phyloP scores from a whole-genome alignment of 2,888 invertebrate genomes.

The Drosophila neonasuta region DNA sequence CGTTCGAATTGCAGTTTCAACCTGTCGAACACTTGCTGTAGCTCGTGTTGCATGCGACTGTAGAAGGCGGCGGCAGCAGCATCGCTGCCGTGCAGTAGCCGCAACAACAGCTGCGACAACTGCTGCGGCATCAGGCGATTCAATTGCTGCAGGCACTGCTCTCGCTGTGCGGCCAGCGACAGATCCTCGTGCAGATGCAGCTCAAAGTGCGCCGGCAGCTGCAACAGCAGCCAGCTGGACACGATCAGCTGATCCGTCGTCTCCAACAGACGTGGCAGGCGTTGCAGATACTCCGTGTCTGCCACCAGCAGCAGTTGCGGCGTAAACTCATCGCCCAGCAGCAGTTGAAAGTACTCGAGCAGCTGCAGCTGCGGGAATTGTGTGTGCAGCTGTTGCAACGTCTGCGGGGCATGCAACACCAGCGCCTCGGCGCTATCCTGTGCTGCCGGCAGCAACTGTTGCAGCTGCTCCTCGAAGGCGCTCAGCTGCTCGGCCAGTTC shows the following conservation, averaged over 20 bases:
- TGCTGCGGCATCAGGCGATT: constrained; percentile 68
- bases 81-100: constrained; percentile 60
- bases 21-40: constrained; percentile 59
- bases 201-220: constrained; percentile 76
- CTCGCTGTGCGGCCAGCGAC: constrained; percentile 55
- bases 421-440: constrained; percentile 33
- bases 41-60: constrained; percentile 26
- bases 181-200: constrained; percentile 70
- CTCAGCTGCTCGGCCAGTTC: constrained; percentile 70
- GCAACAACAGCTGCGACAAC: constrained; percentile 59
- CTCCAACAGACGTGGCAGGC: constrained; percentile 47
- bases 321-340: constrained; percentile 55
- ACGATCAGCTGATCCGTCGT: constrained; percentile 50
- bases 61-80: constrained; percentile 36
- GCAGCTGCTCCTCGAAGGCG: constrained; percentile 66
- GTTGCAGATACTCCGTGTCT: constrained; percentile 59
- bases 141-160: constrained; percentile 67
- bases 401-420: constrained; percentile 69
- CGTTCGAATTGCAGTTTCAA: constrained; percentile 74
- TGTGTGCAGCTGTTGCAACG: constrained; percentile 49
- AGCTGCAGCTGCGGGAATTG: constrained; percentile 64
- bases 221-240: constrained; percentile 73
- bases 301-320: constrained; percentile 68
- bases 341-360: constrained; percentile 60
- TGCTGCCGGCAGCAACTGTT: constrained; percentile 28